Percentiles rank a stretch among this genome's conserved stretches.
These are phyloP conservation scores for Globodera rostochiensis DNA, from an alignment of 1,140 invertebrate species.

Conservation along the genomic window DNA sequence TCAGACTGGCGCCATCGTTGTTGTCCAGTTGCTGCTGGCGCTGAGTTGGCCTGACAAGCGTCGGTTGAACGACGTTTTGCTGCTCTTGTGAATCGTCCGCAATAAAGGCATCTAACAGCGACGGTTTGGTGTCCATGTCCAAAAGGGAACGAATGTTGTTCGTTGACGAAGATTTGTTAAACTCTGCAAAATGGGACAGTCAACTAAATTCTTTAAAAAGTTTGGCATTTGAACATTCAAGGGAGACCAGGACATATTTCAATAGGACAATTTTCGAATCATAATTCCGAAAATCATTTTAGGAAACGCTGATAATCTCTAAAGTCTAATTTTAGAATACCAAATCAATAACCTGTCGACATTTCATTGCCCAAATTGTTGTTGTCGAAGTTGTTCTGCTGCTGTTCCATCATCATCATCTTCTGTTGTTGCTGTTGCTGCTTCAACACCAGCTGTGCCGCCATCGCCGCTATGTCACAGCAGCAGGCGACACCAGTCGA, in stretches of 20 bases:
- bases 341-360: not conserved
- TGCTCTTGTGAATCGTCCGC: not conserved
- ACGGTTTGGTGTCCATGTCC: constrained; percentile 4
- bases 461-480: constrained; percentile 24
- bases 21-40: not conserved
- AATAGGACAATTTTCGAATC: too few species aligned
- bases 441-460: constrained; percentile 24
- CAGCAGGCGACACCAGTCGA: constrained; percentile 15
- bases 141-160: constrained; percentile 3
- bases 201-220: not conserved
- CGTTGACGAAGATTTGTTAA: constrained; percentile 4
- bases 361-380: not conserved
- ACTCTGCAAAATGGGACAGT: not conserved
- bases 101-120: not conserved
- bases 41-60: not conserved
- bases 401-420: constrained; percentile 14
- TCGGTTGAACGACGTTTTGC: not conserved
- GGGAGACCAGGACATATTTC: too few species aligned
- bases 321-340: too few species aligned
- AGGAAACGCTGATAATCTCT: too few species aligned
- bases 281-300: too few species aligned
- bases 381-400: not conserved
- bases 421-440: constrained; percentile 1
- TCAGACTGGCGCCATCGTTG: not conserved
- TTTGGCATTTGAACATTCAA: too few species aligned